Evolutionary conservation across 2,797 vertebrate genomes (phyloP), one percentile per base, ranked within the genome.

Genomic region (Brotula barbata): DNA sequence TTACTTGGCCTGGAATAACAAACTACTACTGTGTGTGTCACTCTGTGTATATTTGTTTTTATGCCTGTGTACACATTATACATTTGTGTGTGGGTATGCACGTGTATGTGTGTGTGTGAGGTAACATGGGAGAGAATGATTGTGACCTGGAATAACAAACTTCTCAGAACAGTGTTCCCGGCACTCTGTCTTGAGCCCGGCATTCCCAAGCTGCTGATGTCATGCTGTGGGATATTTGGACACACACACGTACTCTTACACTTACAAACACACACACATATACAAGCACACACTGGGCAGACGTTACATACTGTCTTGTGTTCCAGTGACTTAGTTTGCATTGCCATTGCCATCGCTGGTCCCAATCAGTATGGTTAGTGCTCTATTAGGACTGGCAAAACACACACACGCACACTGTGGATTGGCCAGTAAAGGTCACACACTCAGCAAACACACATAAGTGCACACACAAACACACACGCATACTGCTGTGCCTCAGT

Each of bases 171-270:
- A 22, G 55, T 11, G 60, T 84, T 84, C 78, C 81, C 83, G 85
- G 81, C 72, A 21, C 63, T 82, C 66, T 7, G 58, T 72, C 77
- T 80, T n/a, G 11, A 83, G 77, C 71, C 58, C 50, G 53, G 75
- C 85, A 89, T 91, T 91, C 87, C 85, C 77, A 52, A 79, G 75
- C 16, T 74, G 76, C 73, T 88, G 85, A 90, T 89, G 89, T 91
- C 87, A 89, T 69, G 33, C 31, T 20, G 52, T 76, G 36, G 43
- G 58, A 66, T 17, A 28, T 36, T 36, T 47, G 12, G 46, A 50
- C 45, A 68, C 55, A 63, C 34, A 37, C 40, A 20, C 23, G 33
- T 23, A 41, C 37, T 28, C 54, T 7, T 10, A 33, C 58, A 40
- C 46, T 31, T 23, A 50, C 46, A 21, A 44, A 25, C 28, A 41